Evolutionary conservation across 2,888 invertebrate species (phyloP), one percentile per base, ranked within the genome.

Genomic region (Ophonus ardosiacus): DNA sequence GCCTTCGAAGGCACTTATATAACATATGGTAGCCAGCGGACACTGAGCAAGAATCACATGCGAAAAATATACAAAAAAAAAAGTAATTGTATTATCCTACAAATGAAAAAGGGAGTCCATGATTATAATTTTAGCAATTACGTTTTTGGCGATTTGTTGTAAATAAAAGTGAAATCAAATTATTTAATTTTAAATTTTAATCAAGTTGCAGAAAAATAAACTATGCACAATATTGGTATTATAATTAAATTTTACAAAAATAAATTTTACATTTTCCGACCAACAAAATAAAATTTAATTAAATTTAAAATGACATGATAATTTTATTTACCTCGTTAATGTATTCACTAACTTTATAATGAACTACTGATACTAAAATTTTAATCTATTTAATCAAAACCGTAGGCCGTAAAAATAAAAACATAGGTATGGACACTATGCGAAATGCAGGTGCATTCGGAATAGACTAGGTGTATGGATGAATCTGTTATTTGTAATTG

Each of bases 341-440:
- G 71, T 74, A 74, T 74, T 74, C 71, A 43, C 68, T 68, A 68
- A 68, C 68, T 68, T 68, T 38, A 68, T 68, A 68, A 68, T 68
- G 68, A 68, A 68, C 68, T 51, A 51, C 10, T 68, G 38, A 38
- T 68, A 68, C 68, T 68, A 38, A 68, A 68, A 68, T 68, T 68
- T 31, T 68, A 21, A 68, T 68, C 68, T 68, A 68, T 68, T 68
- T 68, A 68, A 68, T 68, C 31, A 68, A 68, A 68, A 38, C 68
- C 43, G 43, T 31, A 43, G 10, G 17, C n/a, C 10, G 10, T 43
- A 43, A 74, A 43, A 74, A 74, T 74, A 43, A 15, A 40, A 74
- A 74, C 15, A 68, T 68, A 31, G 7, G 31, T 31, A 31, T 0
- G 31, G 3, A 24, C 6, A 65, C 13, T 31, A 5, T 24, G 63